Percentiles rank a stretch among this genome's conserved stretches.
Conservation (phyloP, 1,140 invertebrate genomes). For the Dinoponera quadriceps region DNA sequence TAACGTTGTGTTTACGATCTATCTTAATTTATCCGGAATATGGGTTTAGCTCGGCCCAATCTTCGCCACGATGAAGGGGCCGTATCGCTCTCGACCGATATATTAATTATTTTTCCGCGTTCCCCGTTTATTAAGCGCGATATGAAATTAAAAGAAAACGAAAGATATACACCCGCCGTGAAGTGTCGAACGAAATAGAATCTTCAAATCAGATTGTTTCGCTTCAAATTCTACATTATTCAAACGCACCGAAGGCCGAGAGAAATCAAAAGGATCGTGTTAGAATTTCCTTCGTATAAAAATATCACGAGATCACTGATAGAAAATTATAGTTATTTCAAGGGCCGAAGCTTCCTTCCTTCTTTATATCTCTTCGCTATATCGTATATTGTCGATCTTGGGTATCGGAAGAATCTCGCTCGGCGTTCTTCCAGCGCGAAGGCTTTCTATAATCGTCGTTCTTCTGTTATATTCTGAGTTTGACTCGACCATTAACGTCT, state of each 20-base stretch:
- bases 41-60: conserved; percentile 35
- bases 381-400: no score
- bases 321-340: no score
- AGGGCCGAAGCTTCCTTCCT: no score
- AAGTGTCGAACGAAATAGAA: not conserved
- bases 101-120: conserved; percentile 40
- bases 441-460: no score
- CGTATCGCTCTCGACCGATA: not conserved
- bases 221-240: not conserved
- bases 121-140: not conserved
- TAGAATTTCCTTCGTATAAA: not conserved
- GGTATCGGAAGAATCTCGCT: no score
- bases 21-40: conserved; percentile 57
- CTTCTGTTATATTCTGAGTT: no score
- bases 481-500: no score
- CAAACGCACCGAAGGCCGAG: not conserved
- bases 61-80: conserved; percentile 5
- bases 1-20: conserved; percentile 53
- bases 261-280: not conserved
- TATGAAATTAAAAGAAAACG: not conserved
- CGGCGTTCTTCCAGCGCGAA: no score
- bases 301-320: no score
- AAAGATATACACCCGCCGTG: not conserved
- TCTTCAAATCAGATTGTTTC: not conserved
- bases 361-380: no score